Percentiles rank a stretch among this genome's conserved stretches.
phyloP scores from a whole-genome alignment of 1,140 invertebrate genomes.

The Diorhabda carinulata region DNA sequence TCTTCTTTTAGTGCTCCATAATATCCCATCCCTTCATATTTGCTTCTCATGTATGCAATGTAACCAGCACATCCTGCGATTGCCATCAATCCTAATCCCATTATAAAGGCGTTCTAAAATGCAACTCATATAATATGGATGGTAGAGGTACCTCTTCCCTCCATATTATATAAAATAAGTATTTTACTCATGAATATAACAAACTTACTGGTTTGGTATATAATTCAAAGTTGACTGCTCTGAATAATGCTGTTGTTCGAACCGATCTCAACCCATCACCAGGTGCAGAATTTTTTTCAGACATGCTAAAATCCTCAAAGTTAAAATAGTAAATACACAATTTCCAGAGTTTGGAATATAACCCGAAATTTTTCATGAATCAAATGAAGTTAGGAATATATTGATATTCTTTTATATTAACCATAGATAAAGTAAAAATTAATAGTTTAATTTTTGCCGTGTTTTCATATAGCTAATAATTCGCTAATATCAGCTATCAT shows the following conservation, averaged over 20 bases:
- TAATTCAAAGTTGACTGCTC: slow-evolving; percentile 76
- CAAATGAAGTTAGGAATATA: too few species aligned
- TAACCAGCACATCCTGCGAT: slow-evolving; percentile 63
- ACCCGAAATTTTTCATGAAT: slow-evolving; percentile 5
- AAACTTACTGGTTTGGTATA: slow-evolving; percentile 74
- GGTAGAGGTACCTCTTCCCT: neutral
- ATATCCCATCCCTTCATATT: slow-evolving; percentile 72
- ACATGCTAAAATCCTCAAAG: slow-evolving; percentile 16
- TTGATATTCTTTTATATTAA: too few species aligned
- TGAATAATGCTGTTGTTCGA: slow-evolving; percentile 65
- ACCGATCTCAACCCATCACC: slow-evolving; percentile 76
- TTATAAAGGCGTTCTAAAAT: slow-evolving; percentile 76
- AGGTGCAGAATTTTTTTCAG: slow-evolving; percentile 47
- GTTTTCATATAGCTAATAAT: too few species aligned
- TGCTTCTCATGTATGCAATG: slow-evolving; percentile 73
- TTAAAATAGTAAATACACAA: slow-evolving; percentile 5
- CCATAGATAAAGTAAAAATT: too few species aligned
- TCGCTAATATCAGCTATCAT: too few species aligned
- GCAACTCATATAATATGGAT: slow-evolving; percentile 31
- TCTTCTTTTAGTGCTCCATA: slow-evolving; percentile 71
- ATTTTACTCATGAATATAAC: neutral
- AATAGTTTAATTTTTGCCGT: too few species aligned
- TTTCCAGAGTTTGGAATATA: slow-evolving; percentile 12
- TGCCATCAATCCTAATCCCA: slow-evolving; percentile 68
- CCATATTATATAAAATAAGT: too few species aligned